Percentiles rank a stretch among this genome's conserved stretches.
Conservation (phyloP, 2,888 invertebrate genomes). For the Yponomeuta malinellus region DNA sequence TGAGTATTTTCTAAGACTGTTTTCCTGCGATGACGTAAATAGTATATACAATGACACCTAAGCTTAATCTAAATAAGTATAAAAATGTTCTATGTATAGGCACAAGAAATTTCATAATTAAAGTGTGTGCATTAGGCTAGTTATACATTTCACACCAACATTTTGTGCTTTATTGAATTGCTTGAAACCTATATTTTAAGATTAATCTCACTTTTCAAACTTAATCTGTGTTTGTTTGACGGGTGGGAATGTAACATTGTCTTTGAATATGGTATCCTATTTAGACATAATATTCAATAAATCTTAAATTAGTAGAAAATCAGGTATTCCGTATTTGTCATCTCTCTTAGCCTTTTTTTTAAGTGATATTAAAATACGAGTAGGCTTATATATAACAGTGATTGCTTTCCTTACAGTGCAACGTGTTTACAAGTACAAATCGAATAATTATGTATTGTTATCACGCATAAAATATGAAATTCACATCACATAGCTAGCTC, state of each 20-base stretch:
- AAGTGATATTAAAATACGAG: not conserved
- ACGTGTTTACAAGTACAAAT: not conserved
- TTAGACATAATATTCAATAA: not conserved
- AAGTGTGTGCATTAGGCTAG: conserved; percentile 42
- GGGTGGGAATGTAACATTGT: not conserved
- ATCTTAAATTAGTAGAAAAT: not conserved
- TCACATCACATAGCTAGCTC: conserved; percentile 44
- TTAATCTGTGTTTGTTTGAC: not conserved
- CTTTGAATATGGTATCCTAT: not conserved
- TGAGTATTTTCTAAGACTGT: not conserved
- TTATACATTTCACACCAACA: not conserved
- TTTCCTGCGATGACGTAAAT: not conserved
- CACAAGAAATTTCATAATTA: conserved; percentile 64
- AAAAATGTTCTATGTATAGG: conserved; percentile 62
- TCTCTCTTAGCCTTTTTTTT: not conserved
- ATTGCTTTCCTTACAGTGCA: not conserved
- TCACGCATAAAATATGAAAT: not conserved
- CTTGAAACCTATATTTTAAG: not conserved
- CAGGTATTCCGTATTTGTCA: not conserved
- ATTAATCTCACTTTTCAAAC: not conserved
- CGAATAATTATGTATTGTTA: not conserved
- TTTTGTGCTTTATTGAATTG: not conserved
- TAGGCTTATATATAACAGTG: not conserved
- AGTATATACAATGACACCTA: conserved; percentile 18
- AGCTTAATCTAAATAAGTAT: conserved; percentile 29